Conservation (phyloP, 1,140 invertebrate genomes). For the Pogonomyrmex californicus region DNA sequence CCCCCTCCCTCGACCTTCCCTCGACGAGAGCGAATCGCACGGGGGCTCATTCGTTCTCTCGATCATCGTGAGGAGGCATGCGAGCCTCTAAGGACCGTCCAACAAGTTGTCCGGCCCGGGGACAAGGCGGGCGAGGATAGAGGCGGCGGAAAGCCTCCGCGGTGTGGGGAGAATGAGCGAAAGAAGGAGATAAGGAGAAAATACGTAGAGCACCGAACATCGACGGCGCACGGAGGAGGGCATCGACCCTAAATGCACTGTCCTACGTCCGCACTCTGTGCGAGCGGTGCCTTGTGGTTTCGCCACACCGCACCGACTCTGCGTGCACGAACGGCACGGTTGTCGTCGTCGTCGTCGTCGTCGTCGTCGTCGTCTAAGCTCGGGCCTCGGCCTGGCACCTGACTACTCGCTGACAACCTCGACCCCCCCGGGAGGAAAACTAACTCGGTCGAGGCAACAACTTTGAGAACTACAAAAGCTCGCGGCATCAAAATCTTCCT, state of each 20-base stretch:
- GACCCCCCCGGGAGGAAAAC: not conserved
- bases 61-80: constrained; percentile 52
- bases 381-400: constrained; percentile 8
- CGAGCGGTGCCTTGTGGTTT: constrained; percentile 62
- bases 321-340: not conserved
- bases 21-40: constrained; percentile 14
- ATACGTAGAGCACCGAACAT: constrained; percentile 74
- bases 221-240: constrained; percentile 67
- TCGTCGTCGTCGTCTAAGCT: constrained; percentile 5
- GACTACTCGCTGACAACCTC: constrained; percentile 50
- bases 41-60: constrained; percentile 27
- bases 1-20: not conserved
- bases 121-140: constrained; percentile 47
- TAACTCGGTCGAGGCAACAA: not conserved
- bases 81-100: constrained; percentile 49
- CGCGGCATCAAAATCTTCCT: constrained; percentile 10
- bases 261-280: constrained; percentile 70
- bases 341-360: not conserved
- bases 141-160: constrained; percentile 28
- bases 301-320: constrained; percentile 51
- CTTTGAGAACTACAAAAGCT: constrained; percentile 10
- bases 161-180: constrained; percentile 47
- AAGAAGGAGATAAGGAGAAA: constrained; percentile 65
- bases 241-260: constrained; percentile 76
- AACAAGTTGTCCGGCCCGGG: constrained; percentile 41